Base-by-base conservation (phyloP, 2,113 vertebrate genomes). In the Crocuta crocuta region DNA sequence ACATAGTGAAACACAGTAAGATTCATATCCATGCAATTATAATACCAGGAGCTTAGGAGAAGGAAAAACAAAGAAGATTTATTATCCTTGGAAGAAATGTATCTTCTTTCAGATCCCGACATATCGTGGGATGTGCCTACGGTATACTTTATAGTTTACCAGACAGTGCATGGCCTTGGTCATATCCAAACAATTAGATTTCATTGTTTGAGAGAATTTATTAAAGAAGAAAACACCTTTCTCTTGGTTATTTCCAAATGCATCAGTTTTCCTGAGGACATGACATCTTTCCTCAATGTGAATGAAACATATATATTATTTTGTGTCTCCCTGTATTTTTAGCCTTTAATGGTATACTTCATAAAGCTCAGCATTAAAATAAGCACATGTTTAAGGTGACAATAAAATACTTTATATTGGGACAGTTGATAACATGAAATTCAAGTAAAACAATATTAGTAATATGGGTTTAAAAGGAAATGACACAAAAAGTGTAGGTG, bases 161-260 rank as follows among this genome's bases (percentile, higher is more conserved):
- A 81, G 71, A 83, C 2, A 33, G 33, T 24, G 66, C 9, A 26
- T 4, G 31, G 61, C 43, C 71, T 84, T n/a, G 17, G 79, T 89
- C 35, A 58, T 15, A 80, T 19, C 35, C 45, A 61, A 53, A 81
- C 9, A 33, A 24, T 53, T 17, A 33, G 43, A 17, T 48, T 86
- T 92, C 17, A 19, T 21, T 70, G 53, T 63, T 50, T 65, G 53
- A 82, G 50, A 73, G n/a, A 43, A 63, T 65, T 73, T 92, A 76
- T 39, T 63, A 73, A 73, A 79, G 70, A 83, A 95, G 78, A 91
- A 89, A 93, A 87, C 12, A 53, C 0, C 4, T 58, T 74, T 90
- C 76, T 90, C 70, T 93, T 81, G 28, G 24, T 88, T 91, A 68
- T 94, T 97, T 84, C 74, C 26, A 88, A 92, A 88, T 16, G 11